phyloP scores from a whole-genome alignment of 2,888 invertebrate species.

The Glaucopsyche alexis region DNA sequence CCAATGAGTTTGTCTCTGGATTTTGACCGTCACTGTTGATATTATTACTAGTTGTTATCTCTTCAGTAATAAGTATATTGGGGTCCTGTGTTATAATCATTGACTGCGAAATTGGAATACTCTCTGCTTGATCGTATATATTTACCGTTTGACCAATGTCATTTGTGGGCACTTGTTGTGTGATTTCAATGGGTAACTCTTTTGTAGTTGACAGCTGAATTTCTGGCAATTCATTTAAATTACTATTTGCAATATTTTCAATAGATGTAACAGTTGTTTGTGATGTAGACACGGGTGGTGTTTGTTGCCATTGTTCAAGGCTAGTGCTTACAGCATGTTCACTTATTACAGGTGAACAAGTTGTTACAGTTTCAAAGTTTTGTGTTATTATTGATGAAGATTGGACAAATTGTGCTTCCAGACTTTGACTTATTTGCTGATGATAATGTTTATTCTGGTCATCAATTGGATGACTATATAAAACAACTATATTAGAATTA shows the following conservation, averaged over 20 bases:
- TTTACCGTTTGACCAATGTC: conserved; percentile 19
- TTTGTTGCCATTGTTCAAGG: conserved; percentile 58
- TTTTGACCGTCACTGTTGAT: conserved; percentile 12
- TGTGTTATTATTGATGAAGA: conserved; percentile 66
- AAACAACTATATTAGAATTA: conserved; percentile 82
- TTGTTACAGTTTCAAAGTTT: conserved; percentile 67
- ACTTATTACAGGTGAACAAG: conserved; percentile 70
- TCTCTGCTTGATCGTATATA: conserved; percentile 16
- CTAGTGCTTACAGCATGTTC: conserved; percentile 60
- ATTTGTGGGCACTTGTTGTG: conserved; percentile 20
- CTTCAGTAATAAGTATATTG: conserved; percentile 5
- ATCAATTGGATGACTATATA: conserved; percentile 81
- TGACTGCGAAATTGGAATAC: conserved; percentile 21
- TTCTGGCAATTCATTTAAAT: conserved; percentile 36
- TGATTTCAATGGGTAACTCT: conserved; percentile 31
- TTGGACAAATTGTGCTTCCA: conserved; percentile 64
- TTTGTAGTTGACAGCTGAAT: conserved; percentile 34
- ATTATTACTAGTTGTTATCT: conserved; percentile 10
- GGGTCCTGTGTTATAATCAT: conserved; percentile 9
- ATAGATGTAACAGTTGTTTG: conserved; percentile 34
- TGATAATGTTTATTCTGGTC: conserved; percentile 79
- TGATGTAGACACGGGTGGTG: conserved; percentile 36
- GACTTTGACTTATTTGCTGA: conserved; percentile 62
- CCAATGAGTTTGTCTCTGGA: conserved; percentile 6
- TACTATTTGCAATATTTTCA: conserved; percentile 33